phyloP scores from a whole-genome alignment of 2,113 vertebrate genomes.

The Grus americana region DNA sequence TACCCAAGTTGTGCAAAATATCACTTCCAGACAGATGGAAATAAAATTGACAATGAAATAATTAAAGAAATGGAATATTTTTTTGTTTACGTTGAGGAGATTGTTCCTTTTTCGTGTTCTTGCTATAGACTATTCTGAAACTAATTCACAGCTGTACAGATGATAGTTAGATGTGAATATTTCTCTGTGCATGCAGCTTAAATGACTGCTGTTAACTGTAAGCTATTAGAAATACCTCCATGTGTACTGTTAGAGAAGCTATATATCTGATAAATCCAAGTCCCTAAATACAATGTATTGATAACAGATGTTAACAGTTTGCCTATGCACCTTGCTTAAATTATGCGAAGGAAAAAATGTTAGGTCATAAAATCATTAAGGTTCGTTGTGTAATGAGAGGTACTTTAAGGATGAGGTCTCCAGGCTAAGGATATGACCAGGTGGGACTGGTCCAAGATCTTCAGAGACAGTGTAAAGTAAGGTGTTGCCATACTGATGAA shows the following conservation, averaged over 20 bases:
- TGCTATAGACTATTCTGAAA: conserved; percentile 18
- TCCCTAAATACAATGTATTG: conserved; percentile 18
- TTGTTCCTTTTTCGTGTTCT: background rate
- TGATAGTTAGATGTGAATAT: background rate
- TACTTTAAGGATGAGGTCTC: conserved; percentile 17
- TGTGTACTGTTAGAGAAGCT: background rate
- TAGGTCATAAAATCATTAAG: conserved; percentile 57
- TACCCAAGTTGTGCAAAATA: background rate
- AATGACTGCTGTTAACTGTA: conserved; percentile 5
- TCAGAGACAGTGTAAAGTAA: conserved; percentile 5
- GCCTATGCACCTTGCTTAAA: conserved; percentile 13
- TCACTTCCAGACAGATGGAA: background rate
- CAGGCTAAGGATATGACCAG: background rate
- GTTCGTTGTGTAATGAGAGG: conserved; percentile 25
- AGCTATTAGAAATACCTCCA: background rate
- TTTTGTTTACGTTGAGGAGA: background rate
- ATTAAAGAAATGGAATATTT: background rate
- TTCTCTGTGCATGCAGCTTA: conserved; percentile 18
- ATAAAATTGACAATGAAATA: conserved; percentile 8
- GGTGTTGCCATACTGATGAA: conserved; percentile 37
- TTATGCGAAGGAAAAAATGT: conserved; percentile 23
- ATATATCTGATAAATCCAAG: conserved; percentile 16
- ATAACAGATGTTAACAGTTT: conserved; percentile 39
- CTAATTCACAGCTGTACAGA: background rate
- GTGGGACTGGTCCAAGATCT: conserved; percentile 14